phyloP scores from a whole-genome alignment of 2,113 vertebrate genomes.

The Sapayoa aenigma region DNA sequence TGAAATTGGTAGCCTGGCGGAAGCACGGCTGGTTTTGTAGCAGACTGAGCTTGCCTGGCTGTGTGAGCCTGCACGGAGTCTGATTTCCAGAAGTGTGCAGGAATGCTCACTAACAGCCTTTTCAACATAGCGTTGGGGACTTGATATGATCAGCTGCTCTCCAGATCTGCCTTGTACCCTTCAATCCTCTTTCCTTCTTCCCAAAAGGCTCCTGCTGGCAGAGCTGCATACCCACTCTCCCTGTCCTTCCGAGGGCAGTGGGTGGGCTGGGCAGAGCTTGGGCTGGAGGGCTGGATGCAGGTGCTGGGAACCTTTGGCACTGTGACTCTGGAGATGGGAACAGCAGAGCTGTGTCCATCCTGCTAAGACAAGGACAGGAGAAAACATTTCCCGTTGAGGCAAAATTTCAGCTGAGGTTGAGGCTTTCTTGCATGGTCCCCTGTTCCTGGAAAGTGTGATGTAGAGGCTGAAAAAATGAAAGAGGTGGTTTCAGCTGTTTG shows the following conservation, averaged over 20 bases:
- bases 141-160: not conserved
- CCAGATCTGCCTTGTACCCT: not conserved
- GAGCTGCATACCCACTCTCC: not conserved
- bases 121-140: accelerated
- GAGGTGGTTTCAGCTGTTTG: not conserved
- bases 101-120: not conserved
- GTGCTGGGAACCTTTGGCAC: not conserved
- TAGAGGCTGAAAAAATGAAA: not conserved
- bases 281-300: not conserved
- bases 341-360: not conserved
- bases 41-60: not conserved
- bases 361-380: not conserved
- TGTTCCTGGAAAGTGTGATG: not conserved
- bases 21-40: not conserved
- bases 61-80: not conserved
- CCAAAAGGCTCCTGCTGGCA: not conserved
- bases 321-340: not conserved
- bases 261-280: not conserved
- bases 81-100: not conserved
- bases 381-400: not conserved
- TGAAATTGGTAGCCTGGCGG: not conserved
- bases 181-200: not conserved
- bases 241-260: not conserved
- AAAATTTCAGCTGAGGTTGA: not conserved
- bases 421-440: not conserved